Evolutionary conservation across 2,888 invertebrate genomes (phyloP).

Genomic region (Strigamia transsilvanica): DNA sequence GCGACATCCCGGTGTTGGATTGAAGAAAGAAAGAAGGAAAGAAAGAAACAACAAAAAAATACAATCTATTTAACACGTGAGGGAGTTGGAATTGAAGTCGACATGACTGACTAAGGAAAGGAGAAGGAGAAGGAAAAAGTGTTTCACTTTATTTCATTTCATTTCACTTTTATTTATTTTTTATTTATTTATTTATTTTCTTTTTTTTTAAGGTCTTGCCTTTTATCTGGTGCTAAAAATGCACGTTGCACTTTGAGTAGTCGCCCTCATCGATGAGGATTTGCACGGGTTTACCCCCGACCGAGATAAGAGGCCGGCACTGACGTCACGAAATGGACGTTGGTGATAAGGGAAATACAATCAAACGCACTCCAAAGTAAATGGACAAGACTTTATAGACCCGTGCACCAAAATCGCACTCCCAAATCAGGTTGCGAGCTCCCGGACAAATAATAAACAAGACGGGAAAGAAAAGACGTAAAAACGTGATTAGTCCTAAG

Average conservation of each 20-base stretch:
- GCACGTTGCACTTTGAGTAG: slow-evolving; percentile 8
- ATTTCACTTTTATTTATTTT: too few relatives aligned
- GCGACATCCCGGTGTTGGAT: not conserved
- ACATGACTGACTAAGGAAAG: not conserved
- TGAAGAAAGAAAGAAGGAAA: not conserved
- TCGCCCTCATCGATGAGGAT: not conserved
- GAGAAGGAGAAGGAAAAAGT: not conserved
- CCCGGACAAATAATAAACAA: not conserved
- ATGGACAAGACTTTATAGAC: not conserved
- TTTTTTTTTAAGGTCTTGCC: not conserved
- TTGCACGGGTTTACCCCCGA: slow-evolving; percentile 8
- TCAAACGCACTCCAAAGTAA: slow-evolving; percentile 1
- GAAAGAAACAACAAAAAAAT: not conserved
- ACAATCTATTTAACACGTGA: slow-evolving; percentile 7
- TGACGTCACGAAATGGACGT: slow-evolving; percentile 3
- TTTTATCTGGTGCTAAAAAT: not conserved
- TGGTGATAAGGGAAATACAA: slow-evolving; percentile 14
- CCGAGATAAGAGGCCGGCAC: not conserved
- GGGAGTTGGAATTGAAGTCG: slow-evolving; percentile 3
- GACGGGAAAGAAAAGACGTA: not conserved
- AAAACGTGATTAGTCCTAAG: slow-evolving; percentile 24
- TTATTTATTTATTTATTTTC: too few relatives aligned
- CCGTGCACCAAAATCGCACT: not conserved
- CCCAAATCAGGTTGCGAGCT: not conserved
- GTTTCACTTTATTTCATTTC: not conserved